phyloP scores from a whole-genome alignment of 1,140 invertebrate genomes.

The Polypedilum pembai region DNA sequence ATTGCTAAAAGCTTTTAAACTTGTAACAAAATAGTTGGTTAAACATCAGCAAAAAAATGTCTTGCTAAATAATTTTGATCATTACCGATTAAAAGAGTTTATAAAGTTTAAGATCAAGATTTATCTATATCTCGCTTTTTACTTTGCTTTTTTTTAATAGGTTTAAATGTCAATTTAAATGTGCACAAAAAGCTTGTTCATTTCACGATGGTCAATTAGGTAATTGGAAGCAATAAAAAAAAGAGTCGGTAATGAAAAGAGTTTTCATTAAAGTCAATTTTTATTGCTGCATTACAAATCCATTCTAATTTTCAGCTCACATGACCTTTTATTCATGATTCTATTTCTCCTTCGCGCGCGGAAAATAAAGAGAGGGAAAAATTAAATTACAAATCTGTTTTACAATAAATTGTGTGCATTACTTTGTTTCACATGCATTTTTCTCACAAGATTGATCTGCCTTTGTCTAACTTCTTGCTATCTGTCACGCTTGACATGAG shows the following conservation, averaged over 20 bases:
- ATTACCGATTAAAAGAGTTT: too few relatives aligned
- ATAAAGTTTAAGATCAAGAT: too few relatives aligned
- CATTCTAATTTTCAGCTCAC: constrained; percentile 12
- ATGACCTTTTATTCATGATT: constrained; percentile 7
- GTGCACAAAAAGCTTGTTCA: not conserved
- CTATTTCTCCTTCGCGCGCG: too few relatives aligned
- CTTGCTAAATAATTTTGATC: too few relatives aligned
- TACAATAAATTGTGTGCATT: not conserved
- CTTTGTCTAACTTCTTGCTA: too few relatives aligned
- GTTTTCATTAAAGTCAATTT: not conserved
- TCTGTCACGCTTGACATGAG: too few relatives aligned
- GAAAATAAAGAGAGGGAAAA: too few relatives aligned
- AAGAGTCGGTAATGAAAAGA: not conserved
- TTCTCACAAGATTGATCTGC: not conserved
- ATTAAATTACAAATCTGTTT: constrained; percentile 9
- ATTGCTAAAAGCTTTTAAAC: too few relatives aligned
- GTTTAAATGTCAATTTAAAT: constrained; percentile 3
- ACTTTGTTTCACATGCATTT: constrained; percentile 5
- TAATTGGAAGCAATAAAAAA: constrained; percentile 9
- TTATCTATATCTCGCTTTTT: too few relatives aligned
- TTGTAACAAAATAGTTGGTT: too few relatives aligned
- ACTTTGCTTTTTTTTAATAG: too few relatives aligned
- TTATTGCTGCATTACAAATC: not conserved
- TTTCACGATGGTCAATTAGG: constrained; percentile 3
- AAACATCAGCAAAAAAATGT: too few relatives aligned